phyloP scores from a whole-genome alignment of 2,888 invertebrate genomes.

The Cataglyphis cursor region DNA sequence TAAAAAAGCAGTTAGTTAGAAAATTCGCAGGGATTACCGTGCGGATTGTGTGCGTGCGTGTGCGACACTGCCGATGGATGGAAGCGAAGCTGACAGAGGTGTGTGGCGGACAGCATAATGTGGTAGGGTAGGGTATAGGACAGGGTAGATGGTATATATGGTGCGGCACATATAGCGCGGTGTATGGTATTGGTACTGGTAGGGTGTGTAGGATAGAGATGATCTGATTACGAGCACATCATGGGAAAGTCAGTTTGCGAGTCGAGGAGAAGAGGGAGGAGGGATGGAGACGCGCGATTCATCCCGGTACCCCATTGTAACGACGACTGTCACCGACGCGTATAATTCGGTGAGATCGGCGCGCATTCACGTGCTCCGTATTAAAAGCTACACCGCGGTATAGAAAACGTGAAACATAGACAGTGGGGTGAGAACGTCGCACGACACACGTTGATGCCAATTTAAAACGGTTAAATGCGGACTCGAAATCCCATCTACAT shows the following conservation, averaged over 20 bases:
- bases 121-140: conserved; percentile 12
- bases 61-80: conserved; percentile 31
- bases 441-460: not conserved
- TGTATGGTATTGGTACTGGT: conserved; percentile 30
- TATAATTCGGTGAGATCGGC: conserved; percentile 75
- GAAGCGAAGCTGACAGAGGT: conserved; percentile 30
- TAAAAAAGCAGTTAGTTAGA: conserved; percentile 58
- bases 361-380: conserved; percentile 73
- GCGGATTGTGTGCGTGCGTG: conserved; percentile 39
- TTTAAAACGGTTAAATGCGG: conserved; percentile 43
- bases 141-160: conserved; percentile 8
- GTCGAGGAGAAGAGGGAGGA: conserved; percentile 68
- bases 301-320: conserved; percentile 78
- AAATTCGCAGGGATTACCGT: conserved; percentile 51
- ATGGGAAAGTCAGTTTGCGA: conserved; percentile 85
- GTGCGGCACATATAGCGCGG: not conserved
- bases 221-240: conserved; percentile 85
- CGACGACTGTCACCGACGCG: conserved; percentile 79
- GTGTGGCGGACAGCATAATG: conserved; percentile 34
- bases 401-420: conserved; percentile 47
- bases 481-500: conserved; percentile 48
- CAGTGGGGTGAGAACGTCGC: conserved; percentile 66
- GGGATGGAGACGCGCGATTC: conserved; percentile 77
- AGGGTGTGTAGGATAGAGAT: conserved; percentile 69
- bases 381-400: conserved; percentile 73